These are phyloP conservation scores for Macrochelys suwanniensis DNA, from an alignment of 2,797 vertebrate genomes.

Conservation along the genomic window DNA sequence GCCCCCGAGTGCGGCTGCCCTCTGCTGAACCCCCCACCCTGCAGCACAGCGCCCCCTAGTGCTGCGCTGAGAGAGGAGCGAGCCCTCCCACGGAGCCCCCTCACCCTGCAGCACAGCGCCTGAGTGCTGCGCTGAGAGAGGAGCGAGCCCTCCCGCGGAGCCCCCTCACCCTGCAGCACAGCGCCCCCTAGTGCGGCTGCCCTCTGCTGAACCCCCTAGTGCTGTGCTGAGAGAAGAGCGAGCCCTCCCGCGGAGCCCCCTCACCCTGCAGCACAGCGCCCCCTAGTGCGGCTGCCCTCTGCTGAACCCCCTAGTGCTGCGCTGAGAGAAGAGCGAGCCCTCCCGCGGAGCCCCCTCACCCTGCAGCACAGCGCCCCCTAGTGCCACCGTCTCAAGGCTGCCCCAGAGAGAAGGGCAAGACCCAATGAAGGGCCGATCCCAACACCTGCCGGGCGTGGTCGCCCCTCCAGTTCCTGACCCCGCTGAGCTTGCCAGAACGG, in stretches of 20 bases:
- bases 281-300: too few species aligned
- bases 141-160: too few species aligned
- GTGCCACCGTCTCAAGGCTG: neutral
- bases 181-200: neutral
- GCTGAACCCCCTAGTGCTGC: too few species aligned
- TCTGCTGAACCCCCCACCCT: neutral
- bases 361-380: neutral
- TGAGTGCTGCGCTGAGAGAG: too few species aligned
- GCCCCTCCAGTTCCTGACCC: neutral
- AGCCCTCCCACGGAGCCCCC: too few species aligned
- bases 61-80: too few species aligned
- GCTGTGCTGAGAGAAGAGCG: too few species aligned
- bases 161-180: too few species aligned
- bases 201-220: neutral
- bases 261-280: neutral
- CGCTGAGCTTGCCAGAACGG: neutral
- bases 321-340: too few species aligned
- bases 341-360: too few species aligned
- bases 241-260: too few species aligned
- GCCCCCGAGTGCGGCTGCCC: neutral
- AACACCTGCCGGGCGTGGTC: neutral
- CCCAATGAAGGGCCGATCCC: neutral
- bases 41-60: neutral
- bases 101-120: neutral
- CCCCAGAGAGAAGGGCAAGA: neutral